Percentiles rank a stretch among this genome's conserved stretches.
Evolutionary conservation across 2,797 vertebrate species (phyloP).

Genomic region (Halcyon smyrnensis): DNA sequence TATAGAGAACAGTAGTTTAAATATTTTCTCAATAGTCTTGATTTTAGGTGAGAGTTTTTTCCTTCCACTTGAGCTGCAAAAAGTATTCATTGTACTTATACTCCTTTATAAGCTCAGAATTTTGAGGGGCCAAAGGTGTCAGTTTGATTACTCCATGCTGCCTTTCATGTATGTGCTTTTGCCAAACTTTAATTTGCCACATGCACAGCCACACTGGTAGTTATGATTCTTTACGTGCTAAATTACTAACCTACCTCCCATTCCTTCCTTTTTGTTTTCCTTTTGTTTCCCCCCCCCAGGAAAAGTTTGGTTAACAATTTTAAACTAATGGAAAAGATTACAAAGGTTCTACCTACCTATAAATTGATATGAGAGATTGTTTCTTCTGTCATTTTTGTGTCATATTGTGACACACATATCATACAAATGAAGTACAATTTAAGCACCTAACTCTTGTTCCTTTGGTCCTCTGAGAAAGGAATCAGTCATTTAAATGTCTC

Average conservation of each 20-base stretch:
- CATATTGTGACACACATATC: not conserved
- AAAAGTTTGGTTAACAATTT: not conserved
- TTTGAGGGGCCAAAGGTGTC: not conserved
- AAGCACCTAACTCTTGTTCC: not conserved
- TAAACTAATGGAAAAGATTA: not conserved
- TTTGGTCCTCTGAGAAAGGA: constrained; percentile 9
- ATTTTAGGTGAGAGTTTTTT: not conserved
- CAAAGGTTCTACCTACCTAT: not conserved
- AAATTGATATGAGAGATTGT: not conserved
- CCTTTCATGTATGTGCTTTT: not conserved
- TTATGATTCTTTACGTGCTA: not conserved
- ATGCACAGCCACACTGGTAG: not conserved
- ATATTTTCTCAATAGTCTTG: not conserved
- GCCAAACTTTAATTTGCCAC: not conserved
- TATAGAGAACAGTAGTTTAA: not conserved
- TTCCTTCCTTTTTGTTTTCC: not conserved
- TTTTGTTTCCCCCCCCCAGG: accelerated
- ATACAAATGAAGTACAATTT: not conserved
- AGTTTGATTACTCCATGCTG: not conserved
- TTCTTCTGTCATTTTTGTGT: not conserved
- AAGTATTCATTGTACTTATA: not conserved
- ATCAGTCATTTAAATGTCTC: constrained; percentile 46
- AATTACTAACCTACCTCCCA: not conserved
- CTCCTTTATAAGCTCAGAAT: not conserved
- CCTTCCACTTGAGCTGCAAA: not conserved